Conservation (phyloP, 1,140 invertebrate genomes). For the Cyphomyrmex costatus region DNA sequence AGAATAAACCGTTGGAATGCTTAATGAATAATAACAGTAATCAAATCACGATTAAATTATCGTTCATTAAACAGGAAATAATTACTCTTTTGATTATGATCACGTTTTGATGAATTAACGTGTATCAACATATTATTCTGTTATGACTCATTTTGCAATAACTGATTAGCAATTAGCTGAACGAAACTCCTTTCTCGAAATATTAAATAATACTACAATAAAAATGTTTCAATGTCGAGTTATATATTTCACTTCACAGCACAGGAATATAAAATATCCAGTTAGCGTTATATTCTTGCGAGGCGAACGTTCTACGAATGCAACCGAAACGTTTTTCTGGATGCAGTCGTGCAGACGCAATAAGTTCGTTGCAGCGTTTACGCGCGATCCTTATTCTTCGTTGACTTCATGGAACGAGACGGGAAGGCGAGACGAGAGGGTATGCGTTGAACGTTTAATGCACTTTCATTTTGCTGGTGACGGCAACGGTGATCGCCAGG, state of each 20-base stretch:
- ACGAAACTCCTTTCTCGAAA: neutral
- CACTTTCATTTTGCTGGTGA: conserved; percentile 73
- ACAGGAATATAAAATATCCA: conserved; percentile 31
- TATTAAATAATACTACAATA: neutral
- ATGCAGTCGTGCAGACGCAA: conserved; percentile 54
- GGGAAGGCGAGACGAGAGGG: too few relatives aligned
- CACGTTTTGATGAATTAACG: conserved; percentile 2
- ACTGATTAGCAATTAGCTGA: neutral
- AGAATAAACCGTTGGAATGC: neutral
- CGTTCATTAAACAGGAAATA: conserved; percentile 37
- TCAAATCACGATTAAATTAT: conserved; percentile 47
- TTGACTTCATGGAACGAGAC: neutral
- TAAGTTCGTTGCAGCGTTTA: conserved; percentile 61
- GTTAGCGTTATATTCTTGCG: conserved; percentile 18
- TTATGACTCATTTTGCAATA: conserved; percentile 1
- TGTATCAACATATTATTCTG: conserved; percentile 6
- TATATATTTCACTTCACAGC: neutral
- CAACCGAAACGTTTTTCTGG: conserved; percentile 43
- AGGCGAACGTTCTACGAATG: neutral
- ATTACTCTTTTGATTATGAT: conserved; percentile 35
- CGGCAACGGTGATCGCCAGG: conserved; percentile 51
- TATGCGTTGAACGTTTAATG: conserved; percentile 69
- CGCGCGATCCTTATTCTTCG: conserved; percentile 60
- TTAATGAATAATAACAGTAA: conserved; percentile 32
- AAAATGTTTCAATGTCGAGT: neutral